Evolutionary conservation across 2,888 invertebrate genomes (phyloP).

Genomic region (Zaprionus obscuricornis): DNA sequence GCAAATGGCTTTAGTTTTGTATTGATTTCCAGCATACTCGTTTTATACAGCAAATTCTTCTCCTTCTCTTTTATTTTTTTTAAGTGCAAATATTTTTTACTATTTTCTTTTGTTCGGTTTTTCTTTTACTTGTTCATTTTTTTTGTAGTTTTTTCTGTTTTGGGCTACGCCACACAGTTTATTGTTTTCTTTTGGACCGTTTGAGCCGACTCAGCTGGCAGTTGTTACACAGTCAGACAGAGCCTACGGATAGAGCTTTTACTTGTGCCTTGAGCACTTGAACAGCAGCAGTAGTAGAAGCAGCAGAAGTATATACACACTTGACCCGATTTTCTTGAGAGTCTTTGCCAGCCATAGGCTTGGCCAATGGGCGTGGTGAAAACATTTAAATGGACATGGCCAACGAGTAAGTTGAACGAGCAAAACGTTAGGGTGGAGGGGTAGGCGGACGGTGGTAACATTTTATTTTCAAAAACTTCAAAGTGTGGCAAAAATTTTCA

Average conservation of each 20-base stretch:
- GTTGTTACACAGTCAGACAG: slow-evolving; percentile 11
- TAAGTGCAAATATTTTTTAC: slow-evolving; percentile 13
- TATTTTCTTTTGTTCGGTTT: slow-evolving; percentile 13
- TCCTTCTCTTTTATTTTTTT: slow-evolving; percentile 24
- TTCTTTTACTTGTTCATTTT: slow-evolving; percentile 9
- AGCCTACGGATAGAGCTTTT: slow-evolving; percentile 23
- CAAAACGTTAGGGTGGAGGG: slow-evolving; percentile 4
- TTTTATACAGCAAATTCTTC: slow-evolving; percentile 11
- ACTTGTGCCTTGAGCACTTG: slow-evolving; percentile 59
- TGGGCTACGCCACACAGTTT: slow-evolving; percentile 54
- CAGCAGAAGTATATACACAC: slow-evolving; percentile 63
- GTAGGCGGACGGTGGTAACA: background rate
- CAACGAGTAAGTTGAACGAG: background rate
- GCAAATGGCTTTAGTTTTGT: slow-evolving; percentile 45
- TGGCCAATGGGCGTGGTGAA: slow-evolving; percentile 23
- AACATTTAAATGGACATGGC: slow-evolving; percentile 54
- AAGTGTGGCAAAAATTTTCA: slow-evolving; percentile 46
- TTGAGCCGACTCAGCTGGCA: slow-evolving; percentile 30
- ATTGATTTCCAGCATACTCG: slow-evolving; percentile 57
- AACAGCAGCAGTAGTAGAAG: too few relatives aligned
- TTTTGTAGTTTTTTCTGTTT: slow-evolving; percentile 35
- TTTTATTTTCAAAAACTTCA: slow-evolving; percentile 48
- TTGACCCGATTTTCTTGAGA: slow-evolving; percentile 64
- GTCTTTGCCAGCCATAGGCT: slow-evolving; percentile 65
- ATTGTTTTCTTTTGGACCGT: slow-evolving; percentile 69